Percentiles rank a stretch among this genome's conserved stretches.
phyloP scores from a whole-genome alignment of 2,113 vertebrate genomes.

The Cavia porcellus region DNA sequence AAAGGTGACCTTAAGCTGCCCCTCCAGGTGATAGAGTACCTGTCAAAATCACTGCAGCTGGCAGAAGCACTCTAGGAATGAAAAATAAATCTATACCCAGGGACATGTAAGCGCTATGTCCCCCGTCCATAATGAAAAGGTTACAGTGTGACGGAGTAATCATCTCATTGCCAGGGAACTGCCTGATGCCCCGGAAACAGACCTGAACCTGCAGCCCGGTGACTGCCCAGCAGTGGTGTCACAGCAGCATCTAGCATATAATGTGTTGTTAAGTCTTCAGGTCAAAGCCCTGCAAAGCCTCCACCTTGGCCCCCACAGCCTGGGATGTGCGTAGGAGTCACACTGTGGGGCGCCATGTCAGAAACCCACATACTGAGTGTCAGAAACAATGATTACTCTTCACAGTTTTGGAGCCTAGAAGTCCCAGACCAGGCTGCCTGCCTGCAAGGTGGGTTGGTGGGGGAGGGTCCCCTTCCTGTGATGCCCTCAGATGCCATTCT shows the following conservation, averaged over 20 bases:
- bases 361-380: not conserved
- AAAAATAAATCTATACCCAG: not conserved
- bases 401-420: too few species aligned
- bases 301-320: too few species aligned
- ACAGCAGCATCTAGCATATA: not conserved
- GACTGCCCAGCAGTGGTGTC: not conserved
- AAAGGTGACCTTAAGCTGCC: not conserved
- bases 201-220: not conserved
- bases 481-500: not conserved
- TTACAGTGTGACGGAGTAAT: not conserved
- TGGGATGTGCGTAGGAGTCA: not conserved
- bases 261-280: not conserved
- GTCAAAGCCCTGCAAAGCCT: not conserved
- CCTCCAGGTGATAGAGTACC: not conserved
- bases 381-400: not conserved
- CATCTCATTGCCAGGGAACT: not conserved
- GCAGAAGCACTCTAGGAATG: not conserved
- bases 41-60: not conserved
- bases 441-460: not conserved
- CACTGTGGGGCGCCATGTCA: fast-evolving
- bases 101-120: not conserved
- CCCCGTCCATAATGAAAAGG: not conserved
- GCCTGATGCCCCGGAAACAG: not conserved
- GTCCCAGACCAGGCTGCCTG: too few species aligned
- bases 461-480: not conserved